Percentiles rank a stretch among this genome's conserved stretches.
Evolutionary conservation across 2,888 invertebrate genomes (phyloP).

Genomic region (Criorhina ranunculi): DNA sequence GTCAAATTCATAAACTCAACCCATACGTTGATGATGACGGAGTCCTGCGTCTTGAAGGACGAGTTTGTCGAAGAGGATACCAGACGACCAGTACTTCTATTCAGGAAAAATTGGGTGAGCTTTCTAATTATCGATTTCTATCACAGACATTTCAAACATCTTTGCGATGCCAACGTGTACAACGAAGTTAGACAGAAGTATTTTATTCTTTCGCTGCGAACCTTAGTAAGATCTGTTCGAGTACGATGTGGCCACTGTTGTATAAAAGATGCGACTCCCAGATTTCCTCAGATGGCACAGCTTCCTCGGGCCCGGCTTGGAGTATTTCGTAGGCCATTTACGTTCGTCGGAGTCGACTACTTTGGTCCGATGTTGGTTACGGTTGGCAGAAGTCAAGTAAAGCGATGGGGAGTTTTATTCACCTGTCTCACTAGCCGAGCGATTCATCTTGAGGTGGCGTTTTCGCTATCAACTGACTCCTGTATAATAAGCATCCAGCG

Average conservation of each 20-base stretch:
- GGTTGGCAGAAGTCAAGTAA: too few species aligned
- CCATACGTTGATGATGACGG: slow-evolving; percentile 42
- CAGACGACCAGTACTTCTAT: slow-evolving; percentile 11
- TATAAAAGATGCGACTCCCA: too few species aligned
- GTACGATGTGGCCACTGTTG: too few species aligned
- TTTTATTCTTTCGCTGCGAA: slow-evolving; percentile 14
- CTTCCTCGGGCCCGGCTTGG: too few species aligned
- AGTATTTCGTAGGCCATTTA: too few species aligned
- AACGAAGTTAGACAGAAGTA: slow-evolving; percentile 28
- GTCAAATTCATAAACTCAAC: slow-evolving; percentile 26
- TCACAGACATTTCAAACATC: slow-evolving; percentile 22
- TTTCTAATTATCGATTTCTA: slow-evolving; percentile 18
- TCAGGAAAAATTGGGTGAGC: slow-evolving; percentile 8
- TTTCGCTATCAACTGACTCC: too few species aligned
- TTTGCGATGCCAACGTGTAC: slow-evolving; percentile 11
- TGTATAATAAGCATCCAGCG: neutral
- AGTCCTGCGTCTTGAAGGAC: slow-evolving; percentile 29
- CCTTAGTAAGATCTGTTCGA: neutral
- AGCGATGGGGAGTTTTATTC: too few species aligned
- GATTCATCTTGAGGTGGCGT: too few species aligned
- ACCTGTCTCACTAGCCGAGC: too few species aligned
- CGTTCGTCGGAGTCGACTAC: too few species aligned
- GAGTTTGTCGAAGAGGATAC: slow-evolving; percentile 25
- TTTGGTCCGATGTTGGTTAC: too few species aligned
- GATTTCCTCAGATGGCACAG: too few species aligned